Percentiles rank a stretch among this genome's conserved stretches.
These are phyloP conservation scores for Aplochiton taeniatus DNA, from an alignment of 2,797 vertebrate genomes.

Conservation along the genomic window DNA sequence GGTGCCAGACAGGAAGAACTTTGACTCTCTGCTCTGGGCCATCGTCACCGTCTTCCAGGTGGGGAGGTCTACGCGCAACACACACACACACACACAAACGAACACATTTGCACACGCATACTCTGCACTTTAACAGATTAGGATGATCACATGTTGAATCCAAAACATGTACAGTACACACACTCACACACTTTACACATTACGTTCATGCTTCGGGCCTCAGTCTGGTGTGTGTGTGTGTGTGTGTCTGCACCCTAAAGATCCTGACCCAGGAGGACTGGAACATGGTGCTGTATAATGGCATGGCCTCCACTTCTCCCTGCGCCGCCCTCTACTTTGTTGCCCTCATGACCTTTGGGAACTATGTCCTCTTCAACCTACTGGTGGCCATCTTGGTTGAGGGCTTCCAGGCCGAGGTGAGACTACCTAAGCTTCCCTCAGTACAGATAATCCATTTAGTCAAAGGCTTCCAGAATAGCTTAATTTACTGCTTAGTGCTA, in stretches of 20 bases:
- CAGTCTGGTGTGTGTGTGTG: neutral
- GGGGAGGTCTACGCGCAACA: neutral
- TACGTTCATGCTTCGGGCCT: too few relatives aligned
- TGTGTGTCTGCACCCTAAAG: constrained; percentile 59
- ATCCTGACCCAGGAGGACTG: constrained; percentile 99
- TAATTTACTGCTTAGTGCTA: too few relatives aligned
- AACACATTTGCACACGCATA: neutral
- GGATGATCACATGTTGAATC: too few relatives aligned
- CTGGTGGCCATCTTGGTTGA: constrained; percentile 97
- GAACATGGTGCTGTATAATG: constrained; percentile 98
- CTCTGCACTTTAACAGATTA: too few relatives aligned
- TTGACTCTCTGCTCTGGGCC: constrained; percentile 95
- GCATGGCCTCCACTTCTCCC: constrained; percentile 96
- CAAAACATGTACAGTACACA: too few relatives aligned
- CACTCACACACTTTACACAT: neutral
- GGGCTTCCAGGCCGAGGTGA: constrained; percentile 98
- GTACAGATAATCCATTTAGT: too few relatives aligned
- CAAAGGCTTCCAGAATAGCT: too few relatives aligned
- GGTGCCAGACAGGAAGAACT: constrained; percentile 96
- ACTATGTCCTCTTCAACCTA: constrained; percentile 98
- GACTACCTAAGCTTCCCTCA: constrained; percentile 9
- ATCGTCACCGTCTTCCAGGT: constrained; percentile 98
- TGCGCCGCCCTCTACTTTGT: constrained; percentile 97
- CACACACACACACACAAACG: constrained; percentile 1
- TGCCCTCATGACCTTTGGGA: constrained; percentile 98